Percentiles rank a stretch among this genome's conserved stretches.
Conservation (phyloP, 1,140 invertebrate species). For the Linepithema humile region DNA sequence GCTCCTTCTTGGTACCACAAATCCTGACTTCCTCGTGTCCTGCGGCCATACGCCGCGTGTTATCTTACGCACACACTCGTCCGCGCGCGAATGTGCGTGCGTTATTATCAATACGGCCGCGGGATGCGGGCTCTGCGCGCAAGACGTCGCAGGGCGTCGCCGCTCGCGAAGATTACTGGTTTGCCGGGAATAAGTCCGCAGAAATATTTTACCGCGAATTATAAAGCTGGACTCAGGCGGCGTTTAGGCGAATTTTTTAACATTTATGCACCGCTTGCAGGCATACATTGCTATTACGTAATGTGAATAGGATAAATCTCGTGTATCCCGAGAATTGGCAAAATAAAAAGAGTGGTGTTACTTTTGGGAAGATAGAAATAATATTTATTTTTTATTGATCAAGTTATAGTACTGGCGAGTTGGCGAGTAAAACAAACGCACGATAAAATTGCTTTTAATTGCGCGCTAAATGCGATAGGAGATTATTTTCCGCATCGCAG, state of each 20-base stretch:
- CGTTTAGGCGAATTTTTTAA: neutral
- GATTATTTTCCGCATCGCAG: slow-evolving; percentile 19
- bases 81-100: slow-evolving; percentile 59
- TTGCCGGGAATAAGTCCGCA: slow-evolving; percentile 31
- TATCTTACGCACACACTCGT: slow-evolving; percentile 60
- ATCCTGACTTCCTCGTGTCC: slow-evolving; percentile 70
- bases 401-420: neutral
- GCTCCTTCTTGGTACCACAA: slow-evolving; percentile 75
- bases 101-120: slow-evolving; percentile 71
- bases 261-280: neutral
- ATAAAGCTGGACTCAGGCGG: neutral
- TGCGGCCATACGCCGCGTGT: slow-evolving; percentile 48
- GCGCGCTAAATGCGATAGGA: neutral
- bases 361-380: neutral
- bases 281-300: neutral
- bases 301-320: neutral
- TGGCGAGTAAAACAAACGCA: neutral
- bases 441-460: neutral
- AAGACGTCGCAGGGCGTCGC: slow-evolving; percentile 64
- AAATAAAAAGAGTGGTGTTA: neutral
- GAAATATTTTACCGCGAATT: slow-evolving; percentile 32
- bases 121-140: slow-evolving; percentile 19
- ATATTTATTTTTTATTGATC: neutral
- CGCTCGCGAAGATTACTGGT: slow-evolving; percentile 40
- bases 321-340: neutral